Conservation (phyloP, 1,140 invertebrate species). For the Drosophila paulistorum region DNA sequence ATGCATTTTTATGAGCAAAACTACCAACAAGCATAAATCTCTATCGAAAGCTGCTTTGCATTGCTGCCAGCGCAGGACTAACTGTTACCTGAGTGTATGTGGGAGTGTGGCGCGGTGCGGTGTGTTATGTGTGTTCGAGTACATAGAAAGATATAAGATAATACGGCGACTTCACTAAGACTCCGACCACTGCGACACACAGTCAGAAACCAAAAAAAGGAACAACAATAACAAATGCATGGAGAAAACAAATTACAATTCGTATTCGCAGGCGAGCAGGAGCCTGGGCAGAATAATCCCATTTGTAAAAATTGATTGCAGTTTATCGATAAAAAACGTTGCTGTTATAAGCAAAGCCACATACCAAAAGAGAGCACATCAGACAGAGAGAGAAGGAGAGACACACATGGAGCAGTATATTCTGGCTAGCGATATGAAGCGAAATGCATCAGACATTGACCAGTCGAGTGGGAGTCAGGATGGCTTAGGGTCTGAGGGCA, state of each 20-base stretch:
- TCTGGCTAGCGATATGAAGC: constrained; percentile 46
- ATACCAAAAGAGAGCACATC: background rate
- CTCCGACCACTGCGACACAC: constrained; percentile 41
- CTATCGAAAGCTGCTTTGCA: constrained; percentile 81
- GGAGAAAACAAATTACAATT: constrained; percentile 80
- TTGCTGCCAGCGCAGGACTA: constrained; percentile 49
- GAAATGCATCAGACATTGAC: constrained; percentile 49
- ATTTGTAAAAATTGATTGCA: constrained; percentile 82
- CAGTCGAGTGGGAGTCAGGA: constrained; percentile 15
- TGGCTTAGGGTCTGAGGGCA: background rate
- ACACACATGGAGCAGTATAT: constrained; percentile 56
- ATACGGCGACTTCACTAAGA: constrained; percentile 79
- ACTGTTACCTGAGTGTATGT: constrained; percentile 12
- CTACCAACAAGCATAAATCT: constrained; percentile 81
- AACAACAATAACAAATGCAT: constrained; percentile 80
- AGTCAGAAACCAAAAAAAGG: constrained; percentile 26
- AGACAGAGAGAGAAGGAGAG: background rate
- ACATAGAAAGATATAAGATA: constrained; percentile 71
- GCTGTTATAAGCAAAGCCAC: constrained; percentile 25
- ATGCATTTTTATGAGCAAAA: constrained; percentile 82
- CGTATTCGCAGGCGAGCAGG: constrained; percentile 42
- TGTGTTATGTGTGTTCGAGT: constrained; percentile 12
- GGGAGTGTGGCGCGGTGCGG: background rate
- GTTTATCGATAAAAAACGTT: constrained; percentile 77
- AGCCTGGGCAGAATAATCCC: constrained; percentile 70